phyloP scores from a whole-genome alignment of 1,140 invertebrate species.

The Zaprionus lachaisei region DNA sequence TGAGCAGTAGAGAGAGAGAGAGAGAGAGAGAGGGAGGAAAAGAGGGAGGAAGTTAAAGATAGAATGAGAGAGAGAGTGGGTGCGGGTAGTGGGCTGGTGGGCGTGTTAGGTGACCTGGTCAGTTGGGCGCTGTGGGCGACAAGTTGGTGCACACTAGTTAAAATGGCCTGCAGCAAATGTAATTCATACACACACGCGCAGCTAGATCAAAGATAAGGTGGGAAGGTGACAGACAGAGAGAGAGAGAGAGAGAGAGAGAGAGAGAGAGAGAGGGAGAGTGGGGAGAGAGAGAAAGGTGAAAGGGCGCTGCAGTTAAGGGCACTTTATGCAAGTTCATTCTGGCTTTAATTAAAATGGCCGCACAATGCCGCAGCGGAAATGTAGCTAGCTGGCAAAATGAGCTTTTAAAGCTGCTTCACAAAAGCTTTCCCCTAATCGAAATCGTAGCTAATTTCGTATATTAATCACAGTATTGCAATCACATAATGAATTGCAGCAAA shows the following conservation, averaged over 20 bases:
- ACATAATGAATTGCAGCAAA: neutral
- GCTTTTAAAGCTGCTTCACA: neutral
- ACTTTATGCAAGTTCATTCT: neutral
- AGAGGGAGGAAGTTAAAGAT: neutral
- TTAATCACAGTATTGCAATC: neutral
- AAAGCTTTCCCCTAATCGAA: neutral
- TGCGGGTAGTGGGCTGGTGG: neutral
- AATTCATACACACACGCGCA: slow-evolving; percentile 1
- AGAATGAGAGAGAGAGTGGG: neutral
- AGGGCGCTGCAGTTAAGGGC: neutral
- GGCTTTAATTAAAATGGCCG: neutral
- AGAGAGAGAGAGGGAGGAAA: neutral
- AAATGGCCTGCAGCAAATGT: slow-evolving; percentile 11
- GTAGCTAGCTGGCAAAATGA: neutral
- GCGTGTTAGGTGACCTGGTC: slow-evolving; percentile 16
- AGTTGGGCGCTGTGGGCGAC: slow-evolving; percentile 10
- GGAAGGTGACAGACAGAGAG: neutral
- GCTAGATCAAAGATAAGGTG: neutral
- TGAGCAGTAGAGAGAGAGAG: neutral
- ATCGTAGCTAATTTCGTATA: neutral
- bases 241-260: neutral
- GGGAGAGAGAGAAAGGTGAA: neutral
- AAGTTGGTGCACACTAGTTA: slow-evolving; percentile 11
- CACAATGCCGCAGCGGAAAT: neutral
- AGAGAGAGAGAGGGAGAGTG: neutral